A percentile compares a stretch with the other conserved stretches of the same genome.
phyloP scores from a whole-genome alignment of 2,888 invertebrate genomes.

The Beris chalybata region DNA sequence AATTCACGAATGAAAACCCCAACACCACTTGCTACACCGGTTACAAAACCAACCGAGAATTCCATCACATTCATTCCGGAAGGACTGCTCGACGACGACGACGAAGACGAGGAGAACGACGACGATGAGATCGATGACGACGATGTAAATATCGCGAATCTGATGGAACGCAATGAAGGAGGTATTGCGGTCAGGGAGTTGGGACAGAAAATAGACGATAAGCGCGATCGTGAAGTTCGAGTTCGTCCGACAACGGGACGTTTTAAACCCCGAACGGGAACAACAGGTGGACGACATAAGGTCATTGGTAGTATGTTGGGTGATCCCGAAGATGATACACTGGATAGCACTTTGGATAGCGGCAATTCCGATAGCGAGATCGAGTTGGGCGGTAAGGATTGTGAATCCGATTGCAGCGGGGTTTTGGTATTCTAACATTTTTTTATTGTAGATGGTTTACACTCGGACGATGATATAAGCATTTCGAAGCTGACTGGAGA shows the following conservation, averaged over 20 bases:
- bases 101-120: conserved; percentile 42
- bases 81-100: conserved; percentile 52
- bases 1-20: conserved; percentile 52
- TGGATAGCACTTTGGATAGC: conserved; percentile 54
- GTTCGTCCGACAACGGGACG: conserved; percentile 54
- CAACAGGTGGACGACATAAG: conserved; percentile 40
- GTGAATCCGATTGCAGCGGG: conserved; percentile 37
- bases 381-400: conserved; percentile 49
- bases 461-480: conserved; percentile 54
- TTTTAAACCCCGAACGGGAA: conserved; percentile 43
- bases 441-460: conserved; percentile 48
- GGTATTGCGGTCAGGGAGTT: background rate
- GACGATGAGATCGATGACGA: conserved; percentile 14
- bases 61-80: conserved; percentile 54
- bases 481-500: conserved; percentile 53
- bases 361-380: conserved; percentile 51
- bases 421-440: background rate
- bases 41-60: conserved; percentile 50
- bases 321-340: conserved; percentile 44
- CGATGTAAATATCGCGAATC: background rate
- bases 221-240: conserved; percentile 46
- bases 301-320: conserved; percentile 39
- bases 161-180: background rate
- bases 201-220: conserved; percentile 25
- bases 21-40: conserved; percentile 48